These are phyloP conservation scores for Desmodus rotundus DNA, from an alignment of 2,113 vertebrate species.

Conservation along the genomic window DNA sequence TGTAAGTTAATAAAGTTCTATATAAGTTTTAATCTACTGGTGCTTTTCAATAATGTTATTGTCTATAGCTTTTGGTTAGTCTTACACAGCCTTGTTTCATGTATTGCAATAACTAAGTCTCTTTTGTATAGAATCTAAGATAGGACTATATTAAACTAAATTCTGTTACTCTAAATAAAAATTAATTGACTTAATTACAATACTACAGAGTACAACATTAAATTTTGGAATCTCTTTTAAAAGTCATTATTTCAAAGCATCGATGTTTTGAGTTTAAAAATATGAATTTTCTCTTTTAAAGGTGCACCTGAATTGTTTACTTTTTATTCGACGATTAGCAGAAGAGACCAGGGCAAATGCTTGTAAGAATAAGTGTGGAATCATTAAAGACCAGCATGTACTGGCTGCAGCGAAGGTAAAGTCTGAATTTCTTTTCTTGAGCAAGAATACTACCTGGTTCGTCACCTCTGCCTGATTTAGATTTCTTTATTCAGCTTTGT, in stretches of 20 bases:
- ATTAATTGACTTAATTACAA: not conserved
- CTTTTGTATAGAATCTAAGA: not conserved
- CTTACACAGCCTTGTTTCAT: not conserved
- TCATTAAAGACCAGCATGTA: slow-evolving; percentile 80
- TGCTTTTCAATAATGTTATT: not conserved
- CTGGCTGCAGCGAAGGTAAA: slow-evolving; percentile 84
- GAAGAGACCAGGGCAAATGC: slow-evolving; percentile 83
- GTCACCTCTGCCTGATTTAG: not conserved
- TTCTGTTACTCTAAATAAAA: not conserved
- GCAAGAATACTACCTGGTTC: not conserved
- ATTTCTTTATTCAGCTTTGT: slow-evolving; percentile 5
- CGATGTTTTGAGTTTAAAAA: slow-evolving; percentile 19
- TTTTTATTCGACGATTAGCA: slow-evolving; percentile 83
- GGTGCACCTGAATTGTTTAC: slow-evolving; percentile 83
- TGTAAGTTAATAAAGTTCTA: not conserved
- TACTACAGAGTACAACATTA: not conserved
- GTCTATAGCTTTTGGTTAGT: not conserved
- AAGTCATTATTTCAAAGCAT: not conserved
- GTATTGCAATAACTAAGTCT: not conserved
- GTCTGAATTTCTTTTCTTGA: slow-evolving; percentile 1
- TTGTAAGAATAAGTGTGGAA: slow-evolving; percentile 76
- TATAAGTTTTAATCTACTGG: not conserved
- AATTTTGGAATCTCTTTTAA: not conserved
- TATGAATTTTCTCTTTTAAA: slow-evolving; percentile 66
- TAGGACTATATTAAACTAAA: not conserved